phyloP scores from a whole-genome alignment of 2,113 vertebrate species.

The Cyanocitta stelleri region DNA sequence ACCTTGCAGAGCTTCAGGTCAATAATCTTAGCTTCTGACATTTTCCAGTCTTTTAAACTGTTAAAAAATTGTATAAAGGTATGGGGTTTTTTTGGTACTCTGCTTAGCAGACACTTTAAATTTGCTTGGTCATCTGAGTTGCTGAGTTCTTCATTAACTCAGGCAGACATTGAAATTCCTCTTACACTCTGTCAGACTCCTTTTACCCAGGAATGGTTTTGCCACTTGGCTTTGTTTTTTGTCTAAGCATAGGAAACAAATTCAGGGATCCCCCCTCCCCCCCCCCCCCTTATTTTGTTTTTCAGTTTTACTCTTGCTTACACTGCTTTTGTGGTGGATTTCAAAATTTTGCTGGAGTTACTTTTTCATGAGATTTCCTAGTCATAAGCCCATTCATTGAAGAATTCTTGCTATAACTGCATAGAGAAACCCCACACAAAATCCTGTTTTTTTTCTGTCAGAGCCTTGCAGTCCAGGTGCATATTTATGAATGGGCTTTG shows the following conservation, averaged over 20 bases:
- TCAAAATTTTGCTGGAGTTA: not conserved
- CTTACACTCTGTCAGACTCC: not conserved
- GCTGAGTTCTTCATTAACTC: not conserved
- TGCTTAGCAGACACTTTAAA: not conserved
- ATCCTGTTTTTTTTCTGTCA: not conserved
- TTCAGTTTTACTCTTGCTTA: not conserved
- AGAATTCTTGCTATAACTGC: not conserved
- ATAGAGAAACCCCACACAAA: not conserved
- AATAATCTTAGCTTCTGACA: not conserved
- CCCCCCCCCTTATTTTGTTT: not conserved
- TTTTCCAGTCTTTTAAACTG: not conserved
- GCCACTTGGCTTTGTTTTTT: not conserved
- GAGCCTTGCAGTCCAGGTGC: not conserved
- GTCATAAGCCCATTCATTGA: not conserved
- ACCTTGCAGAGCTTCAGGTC: not conserved
- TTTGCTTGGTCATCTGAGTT: not conserved
- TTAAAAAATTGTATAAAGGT: not conserved
- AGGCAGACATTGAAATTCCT: not conserved
- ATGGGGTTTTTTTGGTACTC: not conserved
- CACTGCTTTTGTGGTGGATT: not conserved
- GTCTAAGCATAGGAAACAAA: not conserved
- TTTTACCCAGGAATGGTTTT: not conserved
- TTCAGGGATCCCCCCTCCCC: not conserved
- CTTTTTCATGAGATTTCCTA: not conserved
- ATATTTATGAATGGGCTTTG: not conserved